Percentiles rank a stretch among this genome's conserved stretches.
Conservation (phyloP, 1,140 invertebrate genomes). For the Hycleus phaleratus region DNA sequence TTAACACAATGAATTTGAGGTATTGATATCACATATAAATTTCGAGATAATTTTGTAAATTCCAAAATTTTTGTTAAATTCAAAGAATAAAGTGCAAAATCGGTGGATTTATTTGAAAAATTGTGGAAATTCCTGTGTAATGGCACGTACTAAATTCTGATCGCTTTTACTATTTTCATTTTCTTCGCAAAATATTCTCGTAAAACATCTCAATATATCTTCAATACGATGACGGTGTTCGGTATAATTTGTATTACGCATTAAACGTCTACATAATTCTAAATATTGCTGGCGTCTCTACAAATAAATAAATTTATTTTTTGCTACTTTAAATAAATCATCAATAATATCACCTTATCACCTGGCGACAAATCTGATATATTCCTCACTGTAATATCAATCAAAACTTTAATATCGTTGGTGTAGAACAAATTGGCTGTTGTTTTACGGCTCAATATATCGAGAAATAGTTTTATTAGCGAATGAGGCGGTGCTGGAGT, state of each 20-base stretch:
- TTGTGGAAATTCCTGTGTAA: slow-evolving; percentile 77
- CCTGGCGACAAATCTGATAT: slow-evolving; percentile 82
- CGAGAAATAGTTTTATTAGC: slow-evolving; percentile 78
- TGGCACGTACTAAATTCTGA: slow-evolving; percentile 66
- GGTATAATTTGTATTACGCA: slow-evolving; percentile 67
- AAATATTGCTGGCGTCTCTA: slow-evolving; percentile 67
- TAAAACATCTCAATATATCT: slow-evolving; percentile 72
- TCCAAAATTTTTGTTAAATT: slow-evolving; percentile 1
- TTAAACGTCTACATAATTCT: slow-evolving; percentile 64
- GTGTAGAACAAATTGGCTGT: slow-evolving; percentile 85
- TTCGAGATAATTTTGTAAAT: not conserved
- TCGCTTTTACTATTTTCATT: slow-evolving; percentile 60
- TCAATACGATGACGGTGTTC: slow-evolving; percentile 67
- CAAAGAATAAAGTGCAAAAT: not conserved
- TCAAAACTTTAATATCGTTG: slow-evolving; percentile 85
- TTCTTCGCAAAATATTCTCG: slow-evolving; percentile 77
- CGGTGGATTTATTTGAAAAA: slow-evolving; percentile 53
- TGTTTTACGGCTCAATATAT: slow-evolving; percentile 66
- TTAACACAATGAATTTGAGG: not conserved
- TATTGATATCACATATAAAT: slow-evolving; percentile 14
- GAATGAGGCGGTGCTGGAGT: slow-evolving; percentile 72
- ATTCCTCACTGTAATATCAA: slow-evolving; percentile 85
- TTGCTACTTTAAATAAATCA: not conserved
- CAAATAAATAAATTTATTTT: slow-evolving; percentile 21
- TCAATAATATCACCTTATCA: slow-evolving; percentile 57